Evolutionary conservation across 2,888 invertebrate genomes (phyloP), one percentile per base, ranked within the genome.

Genomic region (Celastrina argiolus): DNA sequence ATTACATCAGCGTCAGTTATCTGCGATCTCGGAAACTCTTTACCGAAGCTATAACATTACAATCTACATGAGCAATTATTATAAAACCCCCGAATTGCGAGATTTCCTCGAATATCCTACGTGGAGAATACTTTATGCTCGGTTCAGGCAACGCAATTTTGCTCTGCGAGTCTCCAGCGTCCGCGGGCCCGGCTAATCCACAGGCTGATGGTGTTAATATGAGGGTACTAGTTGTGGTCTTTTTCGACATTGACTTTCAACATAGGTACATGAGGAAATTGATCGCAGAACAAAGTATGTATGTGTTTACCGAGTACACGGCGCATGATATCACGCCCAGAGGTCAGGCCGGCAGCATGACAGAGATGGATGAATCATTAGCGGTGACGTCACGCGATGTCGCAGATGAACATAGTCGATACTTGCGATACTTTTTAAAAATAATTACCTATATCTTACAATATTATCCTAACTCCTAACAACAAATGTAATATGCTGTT

Each of bases 271-370:
- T 10, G 51, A 51, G 16, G 31, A 31, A 56, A 56, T 56, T 51
- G 8, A 22, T 26, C 51, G 26, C 51, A 51, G 26, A 22, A 51
- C 51, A 51, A 51, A 22, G 22, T 22, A 4, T 28, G 56, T 59
- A 18, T 31, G 34, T 39, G 36, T 36, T 36, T 36, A 41, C 14
- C 22, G 51, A 22, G 51, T 51, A 51, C 51, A 22, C 6, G 22
- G 22, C 16, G 22, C 39, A 22, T 61, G 61, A 61, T 61, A 61
- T 61, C 61, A 61, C 61, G 18, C 59, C 31, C 22, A 61, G 18
- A 61, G 61, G 61, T 61, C 36, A 61, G 36, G 61, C n/a, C n/a
- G n/a, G n/a, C n/a, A n/a, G n/a, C n/a, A 39, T 39, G 61, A 61
- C 61, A 61, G 18, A 61, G 61, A 39, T 39, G 36, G 61, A 61